Base-by-base conservation (phyloP, 2,888 invertebrate species). In the Xestoiulus laeticollis region DNA sequence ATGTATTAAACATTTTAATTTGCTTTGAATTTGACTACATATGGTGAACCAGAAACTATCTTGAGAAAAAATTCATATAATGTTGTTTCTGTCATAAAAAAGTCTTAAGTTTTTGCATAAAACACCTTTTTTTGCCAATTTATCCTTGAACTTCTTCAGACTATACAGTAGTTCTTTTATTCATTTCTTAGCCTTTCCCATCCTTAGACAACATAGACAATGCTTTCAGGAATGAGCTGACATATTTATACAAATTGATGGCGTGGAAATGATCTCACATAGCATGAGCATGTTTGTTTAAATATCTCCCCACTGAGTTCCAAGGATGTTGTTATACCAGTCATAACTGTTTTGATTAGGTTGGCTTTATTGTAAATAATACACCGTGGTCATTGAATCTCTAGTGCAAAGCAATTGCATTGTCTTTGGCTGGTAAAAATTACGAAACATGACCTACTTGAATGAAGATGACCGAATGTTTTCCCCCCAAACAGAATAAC, bases 111-210 rank as follows among this genome's bases (percentile, higher is more conserved):
- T 6, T 38, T 38, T 38, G 14, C 78, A 26, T 68, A 22, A 68
- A 68, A 22, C 12, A 68, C 1, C 78, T 14, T 78, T 2, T 30
- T 78, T 2, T 22, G 30, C 8, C 4, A 26, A 30, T 10, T 68
- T 68, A 78, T 78, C 30, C 78, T 78, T 78, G 78, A 78, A 78
- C 78, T 26, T 78, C 78, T 78, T 26, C 78, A 12, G 30, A 12
- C 48, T 48, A 4, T 48, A n/a, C 44, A 16, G 48, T 48, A 4
- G 14, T 78, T 26, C 8, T 78, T 78, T 30, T 59, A 59, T 59
- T 59, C 30, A 10, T 26, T 78, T 30, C 10, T 78, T 22, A 78
- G 78, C 78, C 30, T 78, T 78, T 30, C 78, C 68, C 26, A 30
- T n/a, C 12, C 26, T 22, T 26, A 78, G 30, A 78, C 30, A 78